These are phyloP conservation scores for Cinara cedri DNA, from an alignment of 2,888 invertebrate genomes.

Conservation along the genomic window DNA sequence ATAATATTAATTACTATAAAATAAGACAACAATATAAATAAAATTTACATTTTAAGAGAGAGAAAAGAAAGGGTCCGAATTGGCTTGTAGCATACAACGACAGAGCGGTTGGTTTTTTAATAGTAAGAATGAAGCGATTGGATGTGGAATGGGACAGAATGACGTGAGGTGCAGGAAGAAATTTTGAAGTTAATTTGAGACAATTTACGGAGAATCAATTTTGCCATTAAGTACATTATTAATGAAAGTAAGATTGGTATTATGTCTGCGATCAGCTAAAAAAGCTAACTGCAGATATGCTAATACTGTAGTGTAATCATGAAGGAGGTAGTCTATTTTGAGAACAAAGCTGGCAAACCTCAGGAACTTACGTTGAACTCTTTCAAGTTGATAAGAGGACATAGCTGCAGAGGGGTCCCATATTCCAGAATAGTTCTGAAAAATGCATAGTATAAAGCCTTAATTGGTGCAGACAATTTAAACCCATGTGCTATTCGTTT, in stretches of 20 bases:
- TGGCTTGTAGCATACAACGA: background rate
- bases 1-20: constrained; percentile 3
- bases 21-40: too few relatives aligned
- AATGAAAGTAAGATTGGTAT: background rate
- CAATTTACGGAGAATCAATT: background rate
- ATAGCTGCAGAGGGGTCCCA: background rate
- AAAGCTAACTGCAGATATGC: background rate
- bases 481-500: background rate
- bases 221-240: background rate
- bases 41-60: background rate
- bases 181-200: background rate
- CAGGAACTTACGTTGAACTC: too few relatives aligned
- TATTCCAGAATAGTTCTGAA: background rate
- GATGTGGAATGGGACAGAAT: background rate
- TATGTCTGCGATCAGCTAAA: background rate
- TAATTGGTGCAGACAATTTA: background rate
- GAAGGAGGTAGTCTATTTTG: background rate
- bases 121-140: background rate
- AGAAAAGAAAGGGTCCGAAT: background rate
- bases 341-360: too few relatives aligned
- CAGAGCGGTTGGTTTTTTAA: background rate
- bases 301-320: background rate
- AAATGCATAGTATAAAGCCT: background rate
- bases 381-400: background rate
- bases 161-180: background rate